These are phyloP conservation scores for Drosophila tanythrix DNA, from an alignment of 2,888 invertebrate genomes.

Conservation along the genomic window DNA sequence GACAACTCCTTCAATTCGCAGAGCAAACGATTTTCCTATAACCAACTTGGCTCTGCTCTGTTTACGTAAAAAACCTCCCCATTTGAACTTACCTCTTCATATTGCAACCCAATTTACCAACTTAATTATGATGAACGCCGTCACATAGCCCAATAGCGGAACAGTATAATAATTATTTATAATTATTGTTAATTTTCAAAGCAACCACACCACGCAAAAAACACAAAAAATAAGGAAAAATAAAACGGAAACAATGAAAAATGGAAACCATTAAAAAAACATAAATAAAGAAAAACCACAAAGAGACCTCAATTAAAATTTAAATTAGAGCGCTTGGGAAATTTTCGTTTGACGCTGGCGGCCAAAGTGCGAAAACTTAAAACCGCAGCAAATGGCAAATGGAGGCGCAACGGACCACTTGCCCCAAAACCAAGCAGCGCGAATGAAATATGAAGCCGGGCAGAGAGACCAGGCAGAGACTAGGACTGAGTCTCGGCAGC, in stretches of 20 bases:
- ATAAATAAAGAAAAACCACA: constrained; percentile 45
- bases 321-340: constrained; percentile 75
- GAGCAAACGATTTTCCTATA: not conserved
- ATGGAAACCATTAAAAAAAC: constrained; percentile 41
- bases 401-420: constrained; percentile 16
- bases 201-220: constrained; percentile 41
- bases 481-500: constrained; percentile 8
- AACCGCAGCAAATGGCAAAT: constrained; percentile 54
- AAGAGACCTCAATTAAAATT: constrained; percentile 78
- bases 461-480: not conserved
- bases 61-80: not conserved
- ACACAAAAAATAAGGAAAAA: not conserved
- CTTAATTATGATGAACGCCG: constrained; percentile 3
- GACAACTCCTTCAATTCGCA: not conserved
- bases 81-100: not conserved
- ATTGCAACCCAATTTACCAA: not conserved
- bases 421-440: constrained; percentile 56
- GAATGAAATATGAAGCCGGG: constrained; percentile 72
- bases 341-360: constrained; percentile 52
- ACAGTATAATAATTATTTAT: constrained; percentile 73
- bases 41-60: not conserved
- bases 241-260: constrained; percentile 22
- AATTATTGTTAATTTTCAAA: constrained; percentile 77
- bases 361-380: constrained; percentile 72
- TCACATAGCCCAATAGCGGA: constrained; percentile 48